Evolutionary conservation across 2,113 vertebrate genomes (phyloP), one percentile per base, ranked within the genome.

Genomic region (Sylvietta virens): DNA sequence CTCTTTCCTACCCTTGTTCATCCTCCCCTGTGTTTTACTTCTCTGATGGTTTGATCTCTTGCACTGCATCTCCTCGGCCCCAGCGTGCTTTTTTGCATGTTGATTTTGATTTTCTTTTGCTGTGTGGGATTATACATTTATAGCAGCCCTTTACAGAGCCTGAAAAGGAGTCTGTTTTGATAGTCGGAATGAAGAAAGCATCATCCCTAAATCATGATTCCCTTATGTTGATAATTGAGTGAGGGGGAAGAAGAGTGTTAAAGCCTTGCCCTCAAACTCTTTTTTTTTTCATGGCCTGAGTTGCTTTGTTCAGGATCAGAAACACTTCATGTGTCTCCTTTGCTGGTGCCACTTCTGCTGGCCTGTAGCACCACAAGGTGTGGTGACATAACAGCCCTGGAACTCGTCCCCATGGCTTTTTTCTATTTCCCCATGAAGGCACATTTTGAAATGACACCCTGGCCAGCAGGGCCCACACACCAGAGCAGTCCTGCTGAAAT

Each of bases 41-140:
- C 82, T 62, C 57, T 44, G 31, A 76, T 69, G 71, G 35, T 76
- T 88, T 61, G 39, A 80, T 90, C 69, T 67, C 54, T 50, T 47
- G 33, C 22, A 35, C 71, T 71, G 88, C 8, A 8, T 64, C 62
- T 66, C 74, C 67, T 89, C 57, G 70, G 88, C 60, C 87, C 53
- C 64, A 67, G 62, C 4, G n/a, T 65, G 72, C 76, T 67, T 81
- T 81, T 91, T 69, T 64, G 66, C 50, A 30, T 22, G 57, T 72
- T 91, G 27, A 31, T 47, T 94, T 95, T 80, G 39, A 64, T 88
- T 73, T 95, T 53, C 37, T 70, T 94, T 82, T 89, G 86, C 83
- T 95, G 24, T 93, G 37, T 61, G n/a, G 42, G 56, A 86, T 91
- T 95, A 89, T 88, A 73, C 62, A 62, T 91, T 92, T 92, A 45